Conservation (phyloP, 2,888 invertebrate genomes). For the Dysmachus trigonus region DNA sequence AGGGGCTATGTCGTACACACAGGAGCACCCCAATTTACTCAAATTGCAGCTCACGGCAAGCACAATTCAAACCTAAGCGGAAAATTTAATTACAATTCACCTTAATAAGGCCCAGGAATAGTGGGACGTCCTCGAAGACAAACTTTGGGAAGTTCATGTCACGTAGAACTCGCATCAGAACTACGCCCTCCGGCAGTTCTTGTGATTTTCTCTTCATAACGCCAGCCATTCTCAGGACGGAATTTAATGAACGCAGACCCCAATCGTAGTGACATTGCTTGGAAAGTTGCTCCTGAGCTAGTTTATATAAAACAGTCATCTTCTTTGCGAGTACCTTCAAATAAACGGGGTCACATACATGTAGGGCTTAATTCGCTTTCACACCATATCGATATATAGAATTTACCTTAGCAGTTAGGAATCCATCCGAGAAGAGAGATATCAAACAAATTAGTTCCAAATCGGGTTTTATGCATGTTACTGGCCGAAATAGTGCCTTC, state of each 20-base stretch:
- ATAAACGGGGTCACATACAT: background rate
- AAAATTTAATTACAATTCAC: slow-evolving; percentile 58
- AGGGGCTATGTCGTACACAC: background rate
- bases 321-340: slow-evolving; percentile 82
- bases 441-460: slow-evolving; percentile 91
- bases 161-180: slow-evolving; percentile 88
- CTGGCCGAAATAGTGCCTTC: slow-evolving; percentile 90
- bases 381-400: background rate
- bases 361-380: background rate
- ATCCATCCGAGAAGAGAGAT: slow-evolving; percentile 91
- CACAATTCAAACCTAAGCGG: slow-evolving; percentile 11
- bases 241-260: slow-evolving; percentile 89
- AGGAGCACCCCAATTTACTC: background rate
- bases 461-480: slow-evolving; percentile 92
- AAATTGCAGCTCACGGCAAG: background rate
- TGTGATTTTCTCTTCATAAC: slow-evolving; percentile 81
- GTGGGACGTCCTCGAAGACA: slow-evolving; percentile 88
- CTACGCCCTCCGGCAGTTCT: slow-evolving; percentile 83
- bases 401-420: slow-evolving; percentile 82
- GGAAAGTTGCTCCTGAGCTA: slow-evolving; percentile 87
- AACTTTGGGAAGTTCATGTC: slow-evolving; percentile 96
- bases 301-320: slow-evolving; percentile 89
- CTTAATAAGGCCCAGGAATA: slow-evolving; percentile 84
- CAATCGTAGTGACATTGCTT: slow-evolving; percentile 95
- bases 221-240: slow-evolving; percentile 91